Percentiles rank a stretch among this genome's conserved stretches.
Conservation (phyloP, 2,888 invertebrate genomes). For the Agonopterix alstromeriana region DNA sequence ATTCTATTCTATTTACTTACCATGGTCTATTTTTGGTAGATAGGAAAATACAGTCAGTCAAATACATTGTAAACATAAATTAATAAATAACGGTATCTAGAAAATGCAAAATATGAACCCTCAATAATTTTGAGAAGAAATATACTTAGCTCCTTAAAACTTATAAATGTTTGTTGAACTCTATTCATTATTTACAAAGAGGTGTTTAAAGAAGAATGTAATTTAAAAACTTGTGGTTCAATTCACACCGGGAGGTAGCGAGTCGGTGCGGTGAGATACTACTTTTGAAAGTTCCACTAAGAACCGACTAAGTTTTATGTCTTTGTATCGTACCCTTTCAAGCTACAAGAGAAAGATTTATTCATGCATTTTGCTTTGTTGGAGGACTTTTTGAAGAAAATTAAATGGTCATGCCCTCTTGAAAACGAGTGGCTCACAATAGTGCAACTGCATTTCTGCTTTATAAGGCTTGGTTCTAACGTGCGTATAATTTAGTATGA, state of each 20-base stretch:
- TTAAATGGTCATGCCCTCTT: conserved; percentile 22
- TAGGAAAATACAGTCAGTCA: neutral
- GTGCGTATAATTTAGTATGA: neutral
- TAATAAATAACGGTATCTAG: too few relatives aligned
- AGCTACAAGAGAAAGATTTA: neutral
- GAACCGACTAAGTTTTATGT: neutral
- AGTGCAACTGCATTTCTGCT: conserved; percentile 23
- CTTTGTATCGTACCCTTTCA: neutral
- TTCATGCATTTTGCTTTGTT: conserved; percentile 12
- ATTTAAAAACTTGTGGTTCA: too few relatives aligned
- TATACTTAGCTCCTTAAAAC: too few relatives aligned
- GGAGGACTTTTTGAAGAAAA: conserved; percentile 20
- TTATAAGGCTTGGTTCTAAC: conserved; percentile 19
- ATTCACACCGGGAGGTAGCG: too few relatives aligned
- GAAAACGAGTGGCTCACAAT: conserved; percentile 26
- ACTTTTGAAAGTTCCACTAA: neutral
- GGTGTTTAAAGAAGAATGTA: too few relatives aligned
- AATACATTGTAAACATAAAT: too few relatives aligned
- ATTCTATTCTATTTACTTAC: neutral
- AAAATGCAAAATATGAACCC: too few relatives aligned
- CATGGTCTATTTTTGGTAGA: neutral
- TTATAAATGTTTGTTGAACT: too few relatives aligned
- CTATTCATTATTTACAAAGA: too few relatives aligned
- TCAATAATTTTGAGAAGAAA: too few relatives aligned
- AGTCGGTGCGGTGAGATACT: too few relatives aligned